These are phyloP conservation scores for Linurgus olivaceus DNA, from an alignment of 2,797 vertebrate genomes.

Conservation along the genomic window DNA sequence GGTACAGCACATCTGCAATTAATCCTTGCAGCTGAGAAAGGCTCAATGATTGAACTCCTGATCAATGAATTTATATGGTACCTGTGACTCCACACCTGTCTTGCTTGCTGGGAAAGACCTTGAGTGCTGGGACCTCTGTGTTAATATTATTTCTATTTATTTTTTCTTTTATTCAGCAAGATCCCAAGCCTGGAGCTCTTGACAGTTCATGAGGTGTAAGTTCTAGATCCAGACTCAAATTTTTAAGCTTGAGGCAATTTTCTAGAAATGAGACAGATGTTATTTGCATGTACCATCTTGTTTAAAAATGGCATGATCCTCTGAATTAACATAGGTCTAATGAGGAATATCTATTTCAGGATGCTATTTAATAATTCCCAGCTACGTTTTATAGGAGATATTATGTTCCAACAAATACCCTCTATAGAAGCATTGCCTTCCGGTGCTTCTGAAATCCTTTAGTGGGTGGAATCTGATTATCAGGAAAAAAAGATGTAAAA, in stretches of 20 bases:
- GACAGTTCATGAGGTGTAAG: background rate
- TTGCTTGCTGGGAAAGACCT: background rate
- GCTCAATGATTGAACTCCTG: background rate
- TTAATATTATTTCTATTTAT: background rate
- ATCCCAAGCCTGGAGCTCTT: background rate
- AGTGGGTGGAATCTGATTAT: conserved; percentile 25
- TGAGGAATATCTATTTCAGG: background rate
- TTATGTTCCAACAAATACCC: background rate
- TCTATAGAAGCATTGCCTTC: background rate
- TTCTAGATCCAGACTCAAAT: background rate
- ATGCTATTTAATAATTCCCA: background rate
- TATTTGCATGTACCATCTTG: background rate
- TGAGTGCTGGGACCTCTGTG: background rate
- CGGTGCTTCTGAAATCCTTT: background rate
- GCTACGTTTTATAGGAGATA: background rate
- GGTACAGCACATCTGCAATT: background rate
- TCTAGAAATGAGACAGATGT: background rate
- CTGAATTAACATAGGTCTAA: background rate
- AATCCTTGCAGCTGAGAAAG: background rate
- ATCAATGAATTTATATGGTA: background rate
- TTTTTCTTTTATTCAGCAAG: background rate
- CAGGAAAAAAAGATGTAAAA: background rate
- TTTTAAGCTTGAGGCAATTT: background rate
- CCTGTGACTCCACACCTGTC: background rate
- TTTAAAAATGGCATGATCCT: background rate